phyloP scores from a whole-genome alignment of 2,888 invertebrate genomes.

The Drosophila multiciliata region DNA sequence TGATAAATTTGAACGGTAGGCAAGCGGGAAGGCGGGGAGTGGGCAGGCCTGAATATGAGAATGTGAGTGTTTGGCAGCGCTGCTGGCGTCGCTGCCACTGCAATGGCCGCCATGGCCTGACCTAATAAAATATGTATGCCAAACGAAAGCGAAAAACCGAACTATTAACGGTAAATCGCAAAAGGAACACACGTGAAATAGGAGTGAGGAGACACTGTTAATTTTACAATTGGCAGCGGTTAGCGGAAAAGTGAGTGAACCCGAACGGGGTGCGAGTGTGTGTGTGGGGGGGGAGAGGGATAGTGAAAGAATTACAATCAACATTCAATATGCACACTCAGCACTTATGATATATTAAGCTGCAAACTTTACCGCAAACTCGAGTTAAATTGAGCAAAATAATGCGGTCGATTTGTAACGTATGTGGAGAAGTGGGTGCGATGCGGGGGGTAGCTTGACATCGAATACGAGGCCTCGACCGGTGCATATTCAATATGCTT shows the following conservation, averaged over 20 bases:
- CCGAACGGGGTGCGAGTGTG: background rate
- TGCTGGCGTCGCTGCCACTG: constrained; percentile 37
- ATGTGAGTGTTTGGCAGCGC: constrained; percentile 31
- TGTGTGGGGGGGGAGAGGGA: background rate
- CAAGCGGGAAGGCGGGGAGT: background rate
- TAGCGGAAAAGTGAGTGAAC: constrained; percentile 48
- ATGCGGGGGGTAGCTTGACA: constrained; percentile 9
- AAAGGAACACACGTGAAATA: constrained; percentile 10
- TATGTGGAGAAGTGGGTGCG: constrained; percentile 1
- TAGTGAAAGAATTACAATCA: background rate
- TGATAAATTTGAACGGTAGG: constrained; percentile 42
- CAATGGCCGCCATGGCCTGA: constrained; percentile 63
- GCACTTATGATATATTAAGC: constrained; percentile 76
- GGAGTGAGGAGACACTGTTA: constrained; percentile 32
- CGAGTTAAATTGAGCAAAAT: constrained; percentile 80
- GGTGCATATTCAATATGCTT: constrained; percentile 46
- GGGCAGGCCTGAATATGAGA: constrained; percentile 20
- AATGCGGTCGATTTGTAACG: constrained; percentile 81
- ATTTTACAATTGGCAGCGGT: constrained; percentile 45
- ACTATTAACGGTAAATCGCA: constrained; percentile 38
- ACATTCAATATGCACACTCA: constrained; percentile 58
- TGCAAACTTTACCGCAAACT: constrained; percentile 67
- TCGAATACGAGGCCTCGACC: constrained; percentile 27
- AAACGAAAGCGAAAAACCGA: constrained; percentile 70
- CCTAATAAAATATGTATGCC: constrained; percentile 78